Conservation (phyloP, 2,888 invertebrate genomes). For the Apomyelois bistriatella region DNA sequence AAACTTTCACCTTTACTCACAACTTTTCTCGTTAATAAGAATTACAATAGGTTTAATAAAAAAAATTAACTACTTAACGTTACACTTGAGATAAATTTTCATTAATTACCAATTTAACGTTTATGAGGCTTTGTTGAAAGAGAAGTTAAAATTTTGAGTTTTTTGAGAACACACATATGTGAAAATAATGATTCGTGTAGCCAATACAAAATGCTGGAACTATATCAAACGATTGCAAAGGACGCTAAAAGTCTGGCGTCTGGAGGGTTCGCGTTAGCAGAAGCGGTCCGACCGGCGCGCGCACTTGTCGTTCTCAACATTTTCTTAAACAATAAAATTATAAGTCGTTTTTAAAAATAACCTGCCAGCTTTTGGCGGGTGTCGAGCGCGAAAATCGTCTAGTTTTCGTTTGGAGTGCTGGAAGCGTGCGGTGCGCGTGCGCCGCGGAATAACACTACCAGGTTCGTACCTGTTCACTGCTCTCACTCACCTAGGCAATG, state of each 20-base stretch:
- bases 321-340: slow-evolving; percentile 78
- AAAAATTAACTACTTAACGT: too few relatives aligned
- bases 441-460: slow-evolving; percentile 56
- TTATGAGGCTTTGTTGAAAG: too few relatives aligned
- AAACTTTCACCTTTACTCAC: too few relatives aligned
- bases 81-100: too few relatives aligned
- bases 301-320: slow-evolving; percentile 67
- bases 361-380: slow-evolving; percentile 42
- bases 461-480: slow-evolving; percentile 71
- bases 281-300: slow-evolving; percentile 60
- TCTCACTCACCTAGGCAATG: slow-evolving; percentile 41
- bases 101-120: too few relatives aligned
- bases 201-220: slow-evolving; percentile 34
- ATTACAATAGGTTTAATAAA: too few relatives aligned
- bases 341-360: slow-evolving; percentile 71
- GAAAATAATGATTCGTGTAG: too few relatives aligned
- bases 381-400: slow-evolving; percentile 40
- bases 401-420: slow-evolving; percentile 62
- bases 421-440: slow-evolving; percentile 68
- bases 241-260: slow-evolving; percentile 25
- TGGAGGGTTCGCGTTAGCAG: slow-evolving; percentile 56
- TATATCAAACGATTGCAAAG: slow-evolving; percentile 28
- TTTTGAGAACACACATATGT: too few relatives aligned
- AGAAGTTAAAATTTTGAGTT: too few relatives aligned
- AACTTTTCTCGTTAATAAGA: too few relatives aligned